Conservation (phyloP, 2,113 vertebrate species). For the Megaceryle torquata region DNA sequence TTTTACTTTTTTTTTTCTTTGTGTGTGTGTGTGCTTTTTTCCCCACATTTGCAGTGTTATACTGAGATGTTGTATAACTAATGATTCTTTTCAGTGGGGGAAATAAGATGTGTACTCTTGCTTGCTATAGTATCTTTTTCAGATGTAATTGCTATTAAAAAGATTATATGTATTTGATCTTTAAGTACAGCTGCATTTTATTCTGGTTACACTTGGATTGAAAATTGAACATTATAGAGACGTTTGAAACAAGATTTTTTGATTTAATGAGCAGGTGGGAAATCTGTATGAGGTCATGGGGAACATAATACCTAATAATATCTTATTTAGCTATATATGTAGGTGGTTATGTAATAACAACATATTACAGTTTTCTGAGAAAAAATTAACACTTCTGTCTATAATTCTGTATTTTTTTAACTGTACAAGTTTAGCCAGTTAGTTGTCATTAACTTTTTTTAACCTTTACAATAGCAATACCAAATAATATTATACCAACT, state of each 20-base stretch:
- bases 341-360: background rate
- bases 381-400: background rate
- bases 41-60: background rate
- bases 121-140: background rate
- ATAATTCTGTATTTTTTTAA: background rate
- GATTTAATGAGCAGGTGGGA: background rate
- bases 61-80: background rate
- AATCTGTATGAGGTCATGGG: background rate
- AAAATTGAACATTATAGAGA: background rate
- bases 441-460: background rate
- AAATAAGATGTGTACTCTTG: background rate
- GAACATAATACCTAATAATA: background rate
- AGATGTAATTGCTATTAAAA: background rate
- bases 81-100: background rate
- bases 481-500: background rate
- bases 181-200: background rate
- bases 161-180: background rate
- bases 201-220: background rate
- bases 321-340: background rate
- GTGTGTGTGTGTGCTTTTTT: background rate
- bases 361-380: background rate
- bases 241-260: background rate
- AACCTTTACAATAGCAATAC: background rate
- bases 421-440: background rate
- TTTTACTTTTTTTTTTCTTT: background rate